Evolutionary conservation across 1,140 invertebrate genomes (phyloP).

Genomic region (Zaprionus taronus): DNA sequence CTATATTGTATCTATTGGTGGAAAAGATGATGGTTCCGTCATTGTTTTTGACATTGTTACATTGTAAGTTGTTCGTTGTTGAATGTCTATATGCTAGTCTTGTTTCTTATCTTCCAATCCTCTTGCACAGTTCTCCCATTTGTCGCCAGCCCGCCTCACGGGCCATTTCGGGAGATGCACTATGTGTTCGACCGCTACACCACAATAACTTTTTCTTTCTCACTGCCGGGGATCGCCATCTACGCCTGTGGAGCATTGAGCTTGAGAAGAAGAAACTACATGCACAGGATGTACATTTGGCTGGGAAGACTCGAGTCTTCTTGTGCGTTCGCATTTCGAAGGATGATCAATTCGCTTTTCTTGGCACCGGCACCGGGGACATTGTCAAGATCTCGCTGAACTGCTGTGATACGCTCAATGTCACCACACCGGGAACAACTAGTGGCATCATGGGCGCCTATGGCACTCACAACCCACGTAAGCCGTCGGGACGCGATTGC

Average conservation of each 20-base stretch:
- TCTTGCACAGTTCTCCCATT: constrained; percentile 84
- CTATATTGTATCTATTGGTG: constrained; percentile 94
- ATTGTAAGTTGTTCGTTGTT: constrained; percentile 79
- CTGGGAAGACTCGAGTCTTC: constrained; percentile 88
- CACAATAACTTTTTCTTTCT: constrained; percentile 87
- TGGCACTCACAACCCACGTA: constrained; percentile 83
- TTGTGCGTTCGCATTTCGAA: constrained; percentile 87
- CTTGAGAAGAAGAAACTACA: constrained; percentile 88
- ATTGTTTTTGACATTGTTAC: constrained; percentile 90
- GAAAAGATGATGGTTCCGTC: constrained; percentile 93
- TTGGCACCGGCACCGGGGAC: constrained; percentile 91
- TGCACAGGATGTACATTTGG: constrained; percentile 89
- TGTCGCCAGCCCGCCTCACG: constrained; percentile 88
- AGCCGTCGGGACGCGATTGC: constrained; percentile 78
- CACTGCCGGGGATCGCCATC: constrained; percentile 89
- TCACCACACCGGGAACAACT: constrained; percentile 84
- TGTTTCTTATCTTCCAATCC: background rate
- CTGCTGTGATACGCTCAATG: constrained; percentile 86
- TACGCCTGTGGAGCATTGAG: constrained; percentile 91
- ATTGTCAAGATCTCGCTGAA: constrained; percentile 88
- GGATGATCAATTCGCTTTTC: constrained; percentile 90
- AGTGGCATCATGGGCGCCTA: constrained; percentile 89
- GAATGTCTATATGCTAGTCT: background rate
- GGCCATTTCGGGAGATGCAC: constrained; percentile 88
- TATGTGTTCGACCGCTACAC: constrained; percentile 86